These are phyloP conservation scores for Phainopepla nitens DNA, from an alignment of 2,113 vertebrate species.

Conservation along the genomic window DNA sequence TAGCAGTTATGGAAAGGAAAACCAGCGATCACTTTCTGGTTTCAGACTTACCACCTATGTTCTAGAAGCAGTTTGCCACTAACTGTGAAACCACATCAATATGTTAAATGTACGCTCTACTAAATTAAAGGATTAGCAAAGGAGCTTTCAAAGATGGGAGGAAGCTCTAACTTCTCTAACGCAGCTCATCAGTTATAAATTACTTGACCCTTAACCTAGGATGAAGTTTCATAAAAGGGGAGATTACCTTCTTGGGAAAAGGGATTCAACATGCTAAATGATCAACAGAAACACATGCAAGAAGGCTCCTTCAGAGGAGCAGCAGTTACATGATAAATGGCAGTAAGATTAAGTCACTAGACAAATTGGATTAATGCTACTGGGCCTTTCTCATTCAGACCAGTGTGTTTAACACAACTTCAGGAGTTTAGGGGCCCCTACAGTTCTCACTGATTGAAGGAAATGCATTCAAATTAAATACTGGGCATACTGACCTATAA, in stretches of 20 bases:
- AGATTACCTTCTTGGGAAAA: constrained; percentile 19
- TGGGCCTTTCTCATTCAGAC: neutral
- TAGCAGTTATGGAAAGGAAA: neutral
- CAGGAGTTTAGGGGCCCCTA: neutral
- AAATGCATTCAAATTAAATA: neutral
- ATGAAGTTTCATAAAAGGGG: neutral
- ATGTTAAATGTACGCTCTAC: neutral
- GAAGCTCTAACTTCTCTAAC: neutral
- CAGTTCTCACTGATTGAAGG: neutral
- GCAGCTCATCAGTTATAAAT: neutral
- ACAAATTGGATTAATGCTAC: constrained; percentile 1
- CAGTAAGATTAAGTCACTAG: constrained; percentile 1
- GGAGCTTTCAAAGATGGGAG: constrained; percentile 7
- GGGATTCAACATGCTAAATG: neutral
- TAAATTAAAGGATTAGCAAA: neutral
- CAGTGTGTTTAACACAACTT: neutral
- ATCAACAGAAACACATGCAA: neutral
- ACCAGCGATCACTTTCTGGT: neutral
- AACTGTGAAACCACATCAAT: constrained; percentile 16
- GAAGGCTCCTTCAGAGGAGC: neutral
- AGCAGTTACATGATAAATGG: neutral
- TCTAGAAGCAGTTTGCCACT: neutral
- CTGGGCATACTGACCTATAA: neutral
- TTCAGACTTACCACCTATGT: neutral
- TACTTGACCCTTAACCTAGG: neutral